Base-by-base conservation (phyloP, 1,140 invertebrate genomes). In the Dryas iulia region DNA sequence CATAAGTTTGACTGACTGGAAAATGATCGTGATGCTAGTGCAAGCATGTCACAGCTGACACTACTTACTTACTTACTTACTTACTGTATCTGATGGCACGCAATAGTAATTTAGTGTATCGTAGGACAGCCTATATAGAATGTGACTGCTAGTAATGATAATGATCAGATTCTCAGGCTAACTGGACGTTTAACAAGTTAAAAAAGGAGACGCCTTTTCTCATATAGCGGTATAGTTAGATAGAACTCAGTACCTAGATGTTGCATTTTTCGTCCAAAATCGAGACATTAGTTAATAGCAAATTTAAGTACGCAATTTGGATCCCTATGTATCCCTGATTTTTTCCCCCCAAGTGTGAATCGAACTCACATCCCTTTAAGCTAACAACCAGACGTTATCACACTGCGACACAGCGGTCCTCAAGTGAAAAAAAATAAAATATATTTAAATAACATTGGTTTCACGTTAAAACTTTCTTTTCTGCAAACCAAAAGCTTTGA, bases 1-100 rank as follows among this genome's bases (percentile, higher is more conserved):
- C 25, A 52, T 26, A 61, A 8, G 35, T 28, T 30, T 14, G 61
- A 21, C 28, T 33, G 61, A 56, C 61, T 63, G 61, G 61, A 52
- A 54, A 63, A 63, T 54, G 52, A 63, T 63, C 12, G 26, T 21
- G 39, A 47, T 47, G 18, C 14, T 21, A 47, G 21, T 7, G 39
- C 21, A 47, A 47, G 14, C 7, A 47, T 47, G 39, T 47, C 39
- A 47, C 39, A 47, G 18, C 39, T 18, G n/a, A 61, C 59, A 47
- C 0, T 47, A 52, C 39, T 47, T 10, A 47, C 39, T 52, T 30
- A 12, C 25, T 18, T 31, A 58, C 56, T n/a, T n/a, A n/a, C 39
- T 47, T 10, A 47, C 39, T 52, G 59, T 39, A 53, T 53, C 35
- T 52, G 47, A 53, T 47, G 35, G 26, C 14, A 62, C 39, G 25